Evolutionary conservation across 2,888 invertebrate species (phyloP).

Genomic region (Horisme vitalbata): DNA sequence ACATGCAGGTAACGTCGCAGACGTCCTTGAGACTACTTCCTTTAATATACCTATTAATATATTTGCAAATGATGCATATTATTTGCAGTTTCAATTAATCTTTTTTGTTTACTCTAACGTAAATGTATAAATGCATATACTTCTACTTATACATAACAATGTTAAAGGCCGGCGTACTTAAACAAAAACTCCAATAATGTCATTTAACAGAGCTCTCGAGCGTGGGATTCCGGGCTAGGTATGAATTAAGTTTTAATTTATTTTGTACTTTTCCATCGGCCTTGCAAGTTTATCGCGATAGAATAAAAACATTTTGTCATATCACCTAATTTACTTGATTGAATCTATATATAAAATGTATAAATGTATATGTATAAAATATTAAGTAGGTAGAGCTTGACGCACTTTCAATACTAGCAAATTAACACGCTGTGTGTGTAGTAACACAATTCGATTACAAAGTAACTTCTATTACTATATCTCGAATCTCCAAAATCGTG

Average conservation of each 20-base stretch:
- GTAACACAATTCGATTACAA: too few species aligned
- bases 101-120: too few species aligned
- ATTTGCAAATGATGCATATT: too few species aligned
- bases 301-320: conserved; percentile 57
- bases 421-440: too few species aligned
- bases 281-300: conserved; percentile 63
- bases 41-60: conserved; percentile 33
- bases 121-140: too few species aligned
- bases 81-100: too few species aligned
- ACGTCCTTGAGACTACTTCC: conserved; percentile 50
- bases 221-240: conserved; percentile 73
- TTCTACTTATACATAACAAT: too few species aligned
- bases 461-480: conserved; percentile 4
- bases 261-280: conserved; percentile 71
- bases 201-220: conserved; percentile 68
- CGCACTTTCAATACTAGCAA: too few species aligned
- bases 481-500: conserved; percentile 43
- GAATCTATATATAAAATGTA: too few species aligned
- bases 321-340: conserved; percentile 5
- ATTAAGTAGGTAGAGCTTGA: too few species aligned
- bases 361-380: too few species aligned
- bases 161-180: too few species aligned
- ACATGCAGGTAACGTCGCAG: conserved; percentile 47
- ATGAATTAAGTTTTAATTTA: conserved; percentile 69
- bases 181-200: conserved; percentile 66